phyloP scores from a whole-genome alignment of 2,888 invertebrate species.

The Aquatica leii region DNA sequence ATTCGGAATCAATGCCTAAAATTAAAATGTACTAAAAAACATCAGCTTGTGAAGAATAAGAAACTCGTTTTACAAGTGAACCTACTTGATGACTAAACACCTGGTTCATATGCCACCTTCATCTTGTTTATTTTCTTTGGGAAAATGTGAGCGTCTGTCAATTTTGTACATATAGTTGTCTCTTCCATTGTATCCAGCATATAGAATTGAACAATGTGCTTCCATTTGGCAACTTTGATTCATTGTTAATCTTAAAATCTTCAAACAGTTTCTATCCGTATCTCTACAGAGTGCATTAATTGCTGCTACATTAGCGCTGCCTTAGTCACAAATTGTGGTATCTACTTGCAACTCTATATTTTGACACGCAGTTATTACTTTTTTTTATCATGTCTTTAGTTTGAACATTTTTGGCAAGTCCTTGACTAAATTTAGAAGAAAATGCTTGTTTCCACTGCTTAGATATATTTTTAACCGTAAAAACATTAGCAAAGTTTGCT shows the following conservation, averaged over 20 bases:
- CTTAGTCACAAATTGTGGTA: background rate
- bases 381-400: background rate
- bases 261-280: background rate
- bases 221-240: slow-evolving; percentile 30
- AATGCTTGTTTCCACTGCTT: background rate
- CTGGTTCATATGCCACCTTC: slow-evolving; percentile 38
- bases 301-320: background rate
- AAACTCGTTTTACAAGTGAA: slow-evolving; percentile 34
- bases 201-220: slow-evolving; percentile 35
- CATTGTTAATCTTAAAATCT: background rate
- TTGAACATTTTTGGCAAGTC: background rate
- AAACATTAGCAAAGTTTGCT: background rate
- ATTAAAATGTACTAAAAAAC: no score
- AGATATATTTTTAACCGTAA: background rate
- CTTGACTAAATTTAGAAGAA: background rate
- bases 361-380: background rate
- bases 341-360: background rate
- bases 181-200: slow-evolving; percentile 29
- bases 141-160: slow-evolving; percentile 35
- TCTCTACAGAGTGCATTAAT: background rate
- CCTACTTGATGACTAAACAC: slow-evolving; percentile 40
- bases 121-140: slow-evolving; percentile 39
- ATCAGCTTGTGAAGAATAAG: no score
- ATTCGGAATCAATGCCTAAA: slow-evolving; percentile 1
- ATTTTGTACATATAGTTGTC: slow-evolving; percentile 27